phyloP scores from a whole-genome alignment of 2,888 invertebrate genomes.

The Helicoverpa assulta region DNA sequence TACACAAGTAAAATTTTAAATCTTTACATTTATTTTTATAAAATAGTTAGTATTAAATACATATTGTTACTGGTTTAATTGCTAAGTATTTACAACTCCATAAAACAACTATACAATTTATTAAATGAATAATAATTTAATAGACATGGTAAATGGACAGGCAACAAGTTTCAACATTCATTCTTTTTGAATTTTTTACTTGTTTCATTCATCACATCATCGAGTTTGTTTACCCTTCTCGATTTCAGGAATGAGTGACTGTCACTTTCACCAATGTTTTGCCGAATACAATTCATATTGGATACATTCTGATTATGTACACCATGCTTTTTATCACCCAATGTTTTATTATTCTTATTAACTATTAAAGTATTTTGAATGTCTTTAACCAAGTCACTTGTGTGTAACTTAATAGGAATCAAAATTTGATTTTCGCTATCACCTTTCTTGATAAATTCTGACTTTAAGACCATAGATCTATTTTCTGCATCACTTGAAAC shows the following conservation, averaged over 20 bases:
- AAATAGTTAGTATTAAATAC: constrained; percentile 89
- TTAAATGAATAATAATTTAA: constrained; percentile 88
- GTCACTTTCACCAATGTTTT: constrained; percentile 85
- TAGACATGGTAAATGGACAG: constrained; percentile 80
- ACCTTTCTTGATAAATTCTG: constrained; percentile 83
- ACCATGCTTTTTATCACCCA: constrained; percentile 88
- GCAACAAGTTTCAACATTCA: constrained; percentile 82
- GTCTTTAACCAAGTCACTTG: constrained; percentile 87
- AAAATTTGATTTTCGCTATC: constrained; percentile 86
- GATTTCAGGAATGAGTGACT: constrained; percentile 83
- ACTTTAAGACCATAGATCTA: constrained; percentile 85
- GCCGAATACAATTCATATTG: constrained; percentile 85
- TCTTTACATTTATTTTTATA: constrained; percentile 85
- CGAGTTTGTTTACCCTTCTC: constrained; percentile 84
- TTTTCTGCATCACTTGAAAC: constrained; percentile 85
- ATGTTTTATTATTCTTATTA: constrained; percentile 86
- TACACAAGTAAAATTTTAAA: constrained; percentile 82
- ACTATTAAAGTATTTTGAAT: constrained; percentile 88
- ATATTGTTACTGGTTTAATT: constrained; percentile 80
- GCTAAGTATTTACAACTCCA: constrained; percentile 87
- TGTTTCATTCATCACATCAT: constrained; percentile 83
- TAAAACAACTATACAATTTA: constrained; percentile 84
- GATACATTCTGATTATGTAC: constrained; percentile 88
- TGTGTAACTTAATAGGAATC: constrained; percentile 84
- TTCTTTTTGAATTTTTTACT: constrained; percentile 87